Percentiles rank a stretch among this genome's conserved stretches.
Evolutionary conservation across 1,140 invertebrate genomes (phyloP).

Genomic region (Euura saliciscinereae): DNA sequence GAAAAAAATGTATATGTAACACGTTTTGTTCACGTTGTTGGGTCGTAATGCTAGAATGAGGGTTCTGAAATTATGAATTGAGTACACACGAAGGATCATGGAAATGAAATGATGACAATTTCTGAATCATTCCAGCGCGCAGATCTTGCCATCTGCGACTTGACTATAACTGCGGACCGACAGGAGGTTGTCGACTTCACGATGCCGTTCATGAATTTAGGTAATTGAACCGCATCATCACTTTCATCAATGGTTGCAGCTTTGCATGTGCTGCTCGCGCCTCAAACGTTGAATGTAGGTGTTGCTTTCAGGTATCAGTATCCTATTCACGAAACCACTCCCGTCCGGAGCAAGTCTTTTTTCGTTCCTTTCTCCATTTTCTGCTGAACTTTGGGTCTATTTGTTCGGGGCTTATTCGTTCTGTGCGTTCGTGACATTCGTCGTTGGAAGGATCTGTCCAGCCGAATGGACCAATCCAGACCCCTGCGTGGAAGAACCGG

Average conservation of each 20-base stretch:
- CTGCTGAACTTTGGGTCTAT: slow-evolving; percentile 80
- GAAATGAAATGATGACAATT: too few relatives aligned
- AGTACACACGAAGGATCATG: too few relatives aligned
- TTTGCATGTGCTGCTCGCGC: neutral
- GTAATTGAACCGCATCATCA: slow-evolving; percentile 44
- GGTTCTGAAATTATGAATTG: too few relatives aligned
- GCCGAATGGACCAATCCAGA: slow-evolving; percentile 85
- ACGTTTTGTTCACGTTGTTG: too few relatives aligned
- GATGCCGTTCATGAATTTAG: slow-evolving; percentile 91
- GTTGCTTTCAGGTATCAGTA: slow-evolving; percentile 71
- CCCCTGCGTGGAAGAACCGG: slow-evolving; percentile 78
- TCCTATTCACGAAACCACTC: slow-evolving; percentile 82
- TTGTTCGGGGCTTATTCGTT: slow-evolving; percentile 77
- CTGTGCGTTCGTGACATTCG: slow-evolving; percentile 78
- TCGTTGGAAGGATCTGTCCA: slow-evolving; percentile 80
- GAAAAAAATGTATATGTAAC: too few relatives aligned
- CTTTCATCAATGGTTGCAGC: too few relatives aligned
- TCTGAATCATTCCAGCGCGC: slow-evolving; percentile 66
- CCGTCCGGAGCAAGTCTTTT: slow-evolving; percentile 82
- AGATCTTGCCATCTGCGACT: slow-evolving; percentile 87
- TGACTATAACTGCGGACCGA: slow-evolving; percentile 89
- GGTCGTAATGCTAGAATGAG: too few relatives aligned
- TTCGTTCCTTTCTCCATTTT: slow-evolving; percentile 89
- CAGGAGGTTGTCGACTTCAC: slow-evolving; percentile 89
- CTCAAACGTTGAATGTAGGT: too few relatives aligned